A percentile compares a stretch with the other conserved stretches of the same genome.
phyloP scores from a whole-genome alignment of 2,888 invertebrate genomes.

The Aphidoletes aphidimyza region DNA sequence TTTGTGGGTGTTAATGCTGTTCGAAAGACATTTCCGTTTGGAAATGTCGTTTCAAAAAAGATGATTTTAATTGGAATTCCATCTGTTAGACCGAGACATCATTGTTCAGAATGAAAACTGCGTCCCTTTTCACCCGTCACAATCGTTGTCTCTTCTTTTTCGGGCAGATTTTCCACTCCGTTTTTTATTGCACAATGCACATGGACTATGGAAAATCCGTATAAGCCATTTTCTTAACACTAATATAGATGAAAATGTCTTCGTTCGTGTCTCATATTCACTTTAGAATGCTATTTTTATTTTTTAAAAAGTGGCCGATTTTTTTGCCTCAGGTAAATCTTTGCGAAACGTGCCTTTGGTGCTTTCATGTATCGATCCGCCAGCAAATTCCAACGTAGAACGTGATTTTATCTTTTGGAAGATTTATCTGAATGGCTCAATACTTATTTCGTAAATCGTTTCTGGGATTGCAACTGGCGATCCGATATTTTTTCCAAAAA shows the following conservation, averaged over 20 bases:
- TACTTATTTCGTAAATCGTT: not conserved
- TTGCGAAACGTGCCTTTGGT: not conserved
- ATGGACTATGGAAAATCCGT: not conserved
- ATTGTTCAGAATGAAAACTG: not conserved
- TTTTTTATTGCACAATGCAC: not conserved
- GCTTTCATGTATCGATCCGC: not conserved
- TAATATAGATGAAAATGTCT: not conserved
- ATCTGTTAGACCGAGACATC: not conserved
- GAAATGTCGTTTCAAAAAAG: not conserved
- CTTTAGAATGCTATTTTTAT: not conserved
- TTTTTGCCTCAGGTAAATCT: not conserved
- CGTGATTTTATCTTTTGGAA: not conserved
- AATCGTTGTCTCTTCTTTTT: not conserved
- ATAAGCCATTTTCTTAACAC: not conserved
- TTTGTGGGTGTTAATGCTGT: too few relatives aligned
- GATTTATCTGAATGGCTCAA: not conserved
- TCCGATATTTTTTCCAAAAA: not conserved
- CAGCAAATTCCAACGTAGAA: not conserved
- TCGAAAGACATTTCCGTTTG: conserved; percentile 22
- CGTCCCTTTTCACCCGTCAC: conserved; percentile 7
- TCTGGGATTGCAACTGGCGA: not conserved
- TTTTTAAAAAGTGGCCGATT: not conserved
- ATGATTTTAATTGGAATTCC: conserved; percentile 21
- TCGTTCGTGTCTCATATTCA: not conserved
- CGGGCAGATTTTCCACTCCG: not conserved